Percentiles rank a stretch among this genome's conserved stretches.
phyloP scores from a whole-genome alignment of 2,797 vertebrate species.

The Gambusia yucatana region DNA sequence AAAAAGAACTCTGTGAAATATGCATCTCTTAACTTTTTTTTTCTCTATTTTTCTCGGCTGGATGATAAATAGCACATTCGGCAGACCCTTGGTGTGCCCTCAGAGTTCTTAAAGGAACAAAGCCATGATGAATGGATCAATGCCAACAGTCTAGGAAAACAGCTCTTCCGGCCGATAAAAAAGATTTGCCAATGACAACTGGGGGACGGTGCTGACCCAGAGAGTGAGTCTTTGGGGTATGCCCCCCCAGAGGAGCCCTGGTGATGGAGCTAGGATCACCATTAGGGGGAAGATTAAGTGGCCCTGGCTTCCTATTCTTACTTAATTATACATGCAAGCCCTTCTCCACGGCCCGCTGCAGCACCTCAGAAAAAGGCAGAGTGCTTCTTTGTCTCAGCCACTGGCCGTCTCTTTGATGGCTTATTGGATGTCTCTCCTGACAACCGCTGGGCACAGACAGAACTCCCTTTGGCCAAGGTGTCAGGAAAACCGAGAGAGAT shows the following conservation, averaged over 20 bases:
- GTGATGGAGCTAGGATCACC: constrained; percentile 89
- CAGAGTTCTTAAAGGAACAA: constrained; percentile 88
- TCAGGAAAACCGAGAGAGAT: constrained; percentile 77
- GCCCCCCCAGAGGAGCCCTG: constrained; percentile 81
- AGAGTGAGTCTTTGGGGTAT: constrained; percentile 88
- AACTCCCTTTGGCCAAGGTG: constrained; percentile 93
- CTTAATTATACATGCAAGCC: constrained; percentile 96
- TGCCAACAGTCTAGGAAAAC: constrained; percentile 83
- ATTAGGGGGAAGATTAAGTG: constrained; percentile 96
- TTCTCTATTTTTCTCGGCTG: constrained; percentile 71
- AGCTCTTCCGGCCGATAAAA: constrained; percentile 86
- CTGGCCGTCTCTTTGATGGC: constrained; percentile 89
- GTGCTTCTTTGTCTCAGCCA: constrained; percentile 87
- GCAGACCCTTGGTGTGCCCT: constrained; percentile 81
- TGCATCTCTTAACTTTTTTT: constrained; percentile 71
- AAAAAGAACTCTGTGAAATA: constrained; percentile 72
- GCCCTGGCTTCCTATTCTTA: constrained; percentile 84
- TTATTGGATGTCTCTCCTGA: constrained; percentile 96
- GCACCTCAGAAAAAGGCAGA: constrained; percentile 75
- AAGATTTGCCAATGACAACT: constrained; percentile 89
- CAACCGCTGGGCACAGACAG: constrained; percentile 90
- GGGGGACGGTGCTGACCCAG: constrained; percentile 87
- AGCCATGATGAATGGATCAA: constrained; percentile 89
- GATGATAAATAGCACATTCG: constrained; percentile 85
- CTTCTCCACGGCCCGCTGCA: constrained; percentile 79